Conservation (phyloP, 2,113 vertebrate genomes). For the Pseudorhombus dupliciocellatus region DNA sequence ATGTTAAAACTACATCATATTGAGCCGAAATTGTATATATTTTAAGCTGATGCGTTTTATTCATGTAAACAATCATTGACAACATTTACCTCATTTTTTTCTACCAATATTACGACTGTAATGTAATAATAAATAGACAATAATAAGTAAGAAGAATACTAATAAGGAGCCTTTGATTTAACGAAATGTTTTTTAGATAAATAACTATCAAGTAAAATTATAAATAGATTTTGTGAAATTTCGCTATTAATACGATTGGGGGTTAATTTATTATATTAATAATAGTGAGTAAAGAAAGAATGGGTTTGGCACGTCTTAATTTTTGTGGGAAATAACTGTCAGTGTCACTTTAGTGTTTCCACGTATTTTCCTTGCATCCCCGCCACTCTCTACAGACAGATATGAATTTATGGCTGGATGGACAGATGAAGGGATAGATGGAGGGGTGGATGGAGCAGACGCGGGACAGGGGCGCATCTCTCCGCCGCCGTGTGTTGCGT, state of each 20-base stretch:
- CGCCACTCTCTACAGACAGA: too few species aligned
- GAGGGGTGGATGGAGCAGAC: background rate
- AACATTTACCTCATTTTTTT: background rate
- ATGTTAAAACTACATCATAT: too few species aligned
- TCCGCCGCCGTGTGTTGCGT: background rate
- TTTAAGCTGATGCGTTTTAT: too few species aligned
- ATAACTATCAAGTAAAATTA: too few species aligned
- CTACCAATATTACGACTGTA: background rate
- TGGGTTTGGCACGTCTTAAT: background rate
- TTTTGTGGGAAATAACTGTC: background rate
- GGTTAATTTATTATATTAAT: background rate
- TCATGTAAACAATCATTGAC: background rate
- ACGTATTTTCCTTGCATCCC: too few species aligned
- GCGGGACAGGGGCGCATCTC: constrained; percentile 34
- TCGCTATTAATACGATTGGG: background rate
- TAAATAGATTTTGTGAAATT: too few species aligned
- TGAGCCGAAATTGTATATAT: too few species aligned
- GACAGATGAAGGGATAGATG: too few species aligned
- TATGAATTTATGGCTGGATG: too few species aligned
- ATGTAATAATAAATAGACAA: background rate
- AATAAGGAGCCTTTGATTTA: background rate
- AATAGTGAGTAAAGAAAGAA: background rate
- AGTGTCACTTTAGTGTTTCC: too few species aligned
- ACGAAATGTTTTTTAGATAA: background rate
- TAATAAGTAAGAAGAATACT: background rate